These are phyloP conservation scores for Sylvilagus floridanus DNA, from an alignment of 2,797 vertebrate species.

Conservation along the genomic window DNA sequence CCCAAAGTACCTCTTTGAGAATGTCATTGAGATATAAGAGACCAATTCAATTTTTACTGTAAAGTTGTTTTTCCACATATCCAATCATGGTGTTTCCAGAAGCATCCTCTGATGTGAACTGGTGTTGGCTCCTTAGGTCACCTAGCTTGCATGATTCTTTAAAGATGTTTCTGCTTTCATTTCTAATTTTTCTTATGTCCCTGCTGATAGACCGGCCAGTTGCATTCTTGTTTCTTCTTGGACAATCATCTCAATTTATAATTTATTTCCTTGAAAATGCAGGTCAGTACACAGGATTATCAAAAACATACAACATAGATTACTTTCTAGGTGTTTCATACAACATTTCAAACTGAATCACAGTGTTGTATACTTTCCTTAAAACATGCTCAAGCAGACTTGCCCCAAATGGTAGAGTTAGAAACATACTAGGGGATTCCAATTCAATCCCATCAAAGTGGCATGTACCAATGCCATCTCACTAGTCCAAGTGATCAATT, in stretches of 20 bases:
- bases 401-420: no score
- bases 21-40: not conserved
- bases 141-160: not conserved
- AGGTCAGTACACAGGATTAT: not conserved
- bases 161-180: not conserved
- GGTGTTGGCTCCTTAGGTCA: not conserved
- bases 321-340: not conserved
- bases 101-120: not conserved
- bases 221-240: not conserved
- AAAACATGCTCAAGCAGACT: not conserved
- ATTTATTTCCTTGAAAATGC: conserved; percentile 41
- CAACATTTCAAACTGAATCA: not conserved
- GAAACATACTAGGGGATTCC: no score
- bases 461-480: no score
- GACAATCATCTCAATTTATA: not conserved
- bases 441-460: no score
- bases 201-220: not conserved
- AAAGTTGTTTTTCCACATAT: not conserved
- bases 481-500: no score
- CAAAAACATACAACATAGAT: not conserved
- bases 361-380: not conserved
- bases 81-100: not conserved
- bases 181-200: not conserved
- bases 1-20: not conserved
- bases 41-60: not conserved